Conservation (phyloP, 2,113 vertebrate species). For the Xenopus tropicalis region DNA sequence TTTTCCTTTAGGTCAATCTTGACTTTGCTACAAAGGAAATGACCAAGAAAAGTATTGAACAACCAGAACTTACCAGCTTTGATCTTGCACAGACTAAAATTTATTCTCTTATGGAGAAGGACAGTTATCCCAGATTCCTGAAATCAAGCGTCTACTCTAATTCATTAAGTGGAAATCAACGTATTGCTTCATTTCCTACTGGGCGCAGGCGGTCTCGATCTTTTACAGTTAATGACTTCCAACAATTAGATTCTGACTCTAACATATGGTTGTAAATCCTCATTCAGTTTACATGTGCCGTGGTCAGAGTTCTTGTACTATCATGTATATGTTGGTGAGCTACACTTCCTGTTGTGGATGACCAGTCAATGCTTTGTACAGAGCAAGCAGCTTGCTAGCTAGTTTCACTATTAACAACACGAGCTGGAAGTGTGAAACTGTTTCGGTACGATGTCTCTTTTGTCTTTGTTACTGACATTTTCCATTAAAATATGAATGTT, state of each 20-base stretch:
- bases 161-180: conserved; percentile 65
- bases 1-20: conserved; percentile 77
- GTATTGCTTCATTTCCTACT: conserved; percentile 50
- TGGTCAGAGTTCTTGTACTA: background rate
- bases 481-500: too few relatives aligned
- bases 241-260: conserved; percentile 61
- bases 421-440: too few relatives aligned
- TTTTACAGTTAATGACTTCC: conserved; percentile 79
- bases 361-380: background rate
- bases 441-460: too few relatives aligned
- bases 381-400: background rate
- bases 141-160: conserved; percentile 76
- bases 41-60: conserved; percentile 63
- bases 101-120: conserved; percentile 90
- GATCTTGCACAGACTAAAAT: conserved; percentile 80
- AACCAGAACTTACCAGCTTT: conserved; percentile 71
- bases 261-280: conserved; percentile 60
- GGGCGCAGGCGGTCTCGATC: conserved; percentile 84
- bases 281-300: background rate
- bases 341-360: too few relatives aligned
- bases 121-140: conserved; percentile 89
- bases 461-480: too few relatives aligned
- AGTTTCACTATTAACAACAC: background rate
- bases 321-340: background rate
- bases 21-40: conserved; percentile 75